phyloP scores from a whole-genome alignment of 2,797 vertebrate genomes.

The Alca torda region DNA sequence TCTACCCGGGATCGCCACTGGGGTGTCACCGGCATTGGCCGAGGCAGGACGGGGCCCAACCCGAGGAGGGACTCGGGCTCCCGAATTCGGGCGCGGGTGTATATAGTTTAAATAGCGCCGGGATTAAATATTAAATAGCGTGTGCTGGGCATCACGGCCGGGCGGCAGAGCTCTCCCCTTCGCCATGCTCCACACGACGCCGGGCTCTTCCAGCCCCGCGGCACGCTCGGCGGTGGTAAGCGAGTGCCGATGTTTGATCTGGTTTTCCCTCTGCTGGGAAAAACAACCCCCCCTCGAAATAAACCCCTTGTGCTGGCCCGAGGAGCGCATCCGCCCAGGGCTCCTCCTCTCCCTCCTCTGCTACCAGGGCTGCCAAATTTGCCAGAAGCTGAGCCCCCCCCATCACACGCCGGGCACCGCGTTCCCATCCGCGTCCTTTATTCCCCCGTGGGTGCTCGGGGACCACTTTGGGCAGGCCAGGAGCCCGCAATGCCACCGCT shows the following conservation, averaged over 20 bases:
- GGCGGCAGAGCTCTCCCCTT: background rate
- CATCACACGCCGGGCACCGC: fast-evolving
- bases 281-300: background rate
- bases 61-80: background rate
- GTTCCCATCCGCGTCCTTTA: background rate
- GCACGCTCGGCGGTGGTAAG: fast-evolving
- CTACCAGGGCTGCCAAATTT: background rate
- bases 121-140: background rate
- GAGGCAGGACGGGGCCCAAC: background rate
- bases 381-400: background rate
- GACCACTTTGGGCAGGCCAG: fast-evolving
- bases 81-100: conserved; percentile 9
- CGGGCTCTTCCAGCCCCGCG: fast-evolving
- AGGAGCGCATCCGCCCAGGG: background rate
- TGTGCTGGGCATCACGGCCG: background rate
- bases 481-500: background rate
- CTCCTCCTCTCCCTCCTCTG: background rate
- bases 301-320: background rate
- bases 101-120: conserved; percentile 18
- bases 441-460: background rate
- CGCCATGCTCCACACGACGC: fast-evolving
- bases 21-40: background rate
- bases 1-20: fast-evolving
- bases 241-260: background rate
- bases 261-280: background rate